phyloP scores from a whole-genome alignment of 2,888 invertebrate genomes.

The Bellardia pandia region DNA sequence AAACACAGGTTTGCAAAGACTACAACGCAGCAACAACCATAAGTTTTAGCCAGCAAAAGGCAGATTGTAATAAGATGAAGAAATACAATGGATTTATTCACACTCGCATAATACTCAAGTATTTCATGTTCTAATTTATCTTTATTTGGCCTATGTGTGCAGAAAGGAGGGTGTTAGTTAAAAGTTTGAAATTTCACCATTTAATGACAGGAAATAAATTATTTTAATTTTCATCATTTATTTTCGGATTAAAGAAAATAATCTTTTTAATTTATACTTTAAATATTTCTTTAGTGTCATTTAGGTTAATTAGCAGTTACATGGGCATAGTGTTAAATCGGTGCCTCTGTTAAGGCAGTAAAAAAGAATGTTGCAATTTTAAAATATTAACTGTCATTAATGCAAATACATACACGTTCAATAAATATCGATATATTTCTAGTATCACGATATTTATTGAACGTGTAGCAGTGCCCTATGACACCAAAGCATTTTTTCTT shows the following conservation, averaged over 20 bases:
- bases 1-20: slow-evolving; percentile 15
- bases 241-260: slow-evolving; percentile 46
- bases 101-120: slow-evolving; percentile 5
- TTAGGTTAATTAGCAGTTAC: slow-evolving; percentile 18
- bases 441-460: too few relatives aligned
- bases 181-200: background rate
- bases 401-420: too few relatives aligned
- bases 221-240: slow-evolving; percentile 47
- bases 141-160: slow-evolving; percentile 1
- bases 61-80: slow-evolving; percentile 38
- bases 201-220: slow-evolving; percentile 58
- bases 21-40: background rate
- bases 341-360: background rate
- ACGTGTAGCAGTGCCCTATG: too few relatives aligned
- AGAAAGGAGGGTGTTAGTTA: background rate
- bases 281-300: background rate
- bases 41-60: slow-evolving; percentile 10
- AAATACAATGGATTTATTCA: slow-evolving; percentile 49
- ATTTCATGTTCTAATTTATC: slow-evolving; percentile 20
- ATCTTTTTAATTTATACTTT: slow-evolving; percentile 7
- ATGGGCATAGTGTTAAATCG: background rate
- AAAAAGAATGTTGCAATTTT: background rate
- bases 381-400: too few relatives aligned
- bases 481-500: too few relatives aligned
- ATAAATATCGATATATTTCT: too few relatives aligned